These are phyloP conservation scores for Calliphora vicina DNA, from an alignment of 1,140 invertebrate genomes.

Conservation along the genomic window DNA sequence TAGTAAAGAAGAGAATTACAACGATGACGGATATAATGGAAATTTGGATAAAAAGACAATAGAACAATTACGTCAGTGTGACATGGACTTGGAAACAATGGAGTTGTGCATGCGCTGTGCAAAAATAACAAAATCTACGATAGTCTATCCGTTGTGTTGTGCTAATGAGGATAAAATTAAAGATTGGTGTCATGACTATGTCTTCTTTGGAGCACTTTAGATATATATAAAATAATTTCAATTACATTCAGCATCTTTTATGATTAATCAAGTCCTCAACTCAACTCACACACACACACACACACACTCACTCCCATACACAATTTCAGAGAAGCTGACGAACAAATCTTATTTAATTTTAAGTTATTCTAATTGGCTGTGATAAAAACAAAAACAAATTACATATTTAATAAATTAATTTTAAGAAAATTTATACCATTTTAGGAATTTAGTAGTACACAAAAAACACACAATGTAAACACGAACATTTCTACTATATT, in stretches of 20 bases:
- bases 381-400: constrained; percentile 43
- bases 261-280: not conserved
- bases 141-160: constrained; percentile 65
- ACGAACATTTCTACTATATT: not conserved
- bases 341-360: constrained; percentile 5
- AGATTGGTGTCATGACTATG: constrained; percentile 63
- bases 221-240: not conserved
- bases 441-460: not conserved
- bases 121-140: constrained; percentile 65
- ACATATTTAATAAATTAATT: constrained; percentile 20
- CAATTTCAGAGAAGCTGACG: constrained; percentile 24
- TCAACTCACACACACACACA: not conserved
- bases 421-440: not conserved
- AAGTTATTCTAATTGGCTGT: constrained; percentile 52
- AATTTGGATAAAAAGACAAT: constrained; percentile 51
- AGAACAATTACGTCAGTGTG: constrained; percentile 55
- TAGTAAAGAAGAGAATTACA: not conserved
- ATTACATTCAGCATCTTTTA: too few species aligned
- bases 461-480: not conserved
- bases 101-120: constrained; percentile 65
- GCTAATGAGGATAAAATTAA: constrained; percentile 61
- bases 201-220: constrained; percentile 39
- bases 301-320: not conserved
- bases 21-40: constrained; percentile 49
- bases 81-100: constrained; percentile 50